Conservation (phyloP, 2,113 vertebrate genomes). For the Indicator maculatus region DNA sequence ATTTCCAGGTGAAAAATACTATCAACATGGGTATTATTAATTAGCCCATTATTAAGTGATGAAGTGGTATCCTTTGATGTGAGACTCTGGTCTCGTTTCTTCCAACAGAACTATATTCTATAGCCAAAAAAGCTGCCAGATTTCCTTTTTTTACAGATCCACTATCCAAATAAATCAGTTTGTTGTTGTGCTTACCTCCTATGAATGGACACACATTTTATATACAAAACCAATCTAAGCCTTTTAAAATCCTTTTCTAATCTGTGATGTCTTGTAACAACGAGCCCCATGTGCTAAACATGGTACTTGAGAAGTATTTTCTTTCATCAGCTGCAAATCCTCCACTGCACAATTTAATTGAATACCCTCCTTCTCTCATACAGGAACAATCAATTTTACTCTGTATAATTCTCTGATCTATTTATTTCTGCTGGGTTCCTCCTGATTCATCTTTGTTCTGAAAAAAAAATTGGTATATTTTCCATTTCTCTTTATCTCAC, state of each 20-base stretch:
- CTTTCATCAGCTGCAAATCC: background rate
- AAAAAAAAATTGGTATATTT: background rate
- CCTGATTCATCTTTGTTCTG: background rate
- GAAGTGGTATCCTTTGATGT: background rate
- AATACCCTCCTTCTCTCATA: background rate
- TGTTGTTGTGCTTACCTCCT: background rate
- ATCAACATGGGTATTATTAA: background rate
- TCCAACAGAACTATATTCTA: background rate
- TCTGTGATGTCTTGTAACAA: background rate
- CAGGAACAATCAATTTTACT: background rate
- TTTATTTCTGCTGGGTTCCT: background rate
- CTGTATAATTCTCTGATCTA: background rate
- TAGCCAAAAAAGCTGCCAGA: background rate
- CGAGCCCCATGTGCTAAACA: background rate
- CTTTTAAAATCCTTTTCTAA: background rate
- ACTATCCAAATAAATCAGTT: background rate
- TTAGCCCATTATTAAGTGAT: background rate
- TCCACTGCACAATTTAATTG: background rate
- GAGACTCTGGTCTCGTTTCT: background rate
- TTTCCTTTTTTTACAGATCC: background rate
- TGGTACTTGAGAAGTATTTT: background rate
- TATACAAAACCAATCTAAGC: background rate
- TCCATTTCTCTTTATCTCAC: background rate
- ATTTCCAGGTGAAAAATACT: background rate
- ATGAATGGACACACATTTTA: background rate